Conservation (phyloP, 2,888 invertebrate genomes). For the Dendrolimus houi region DNA sequence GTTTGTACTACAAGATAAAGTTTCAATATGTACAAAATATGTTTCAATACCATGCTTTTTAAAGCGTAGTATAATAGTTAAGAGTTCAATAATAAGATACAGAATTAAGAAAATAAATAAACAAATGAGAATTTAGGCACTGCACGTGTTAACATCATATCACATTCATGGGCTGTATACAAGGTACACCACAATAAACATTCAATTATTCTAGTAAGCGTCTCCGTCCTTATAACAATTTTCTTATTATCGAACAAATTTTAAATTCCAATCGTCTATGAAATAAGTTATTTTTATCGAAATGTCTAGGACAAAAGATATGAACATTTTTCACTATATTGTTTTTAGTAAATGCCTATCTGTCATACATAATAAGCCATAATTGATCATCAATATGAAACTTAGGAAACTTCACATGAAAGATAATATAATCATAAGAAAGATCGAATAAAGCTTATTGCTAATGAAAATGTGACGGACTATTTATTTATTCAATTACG, state of each 20-base stretch:
- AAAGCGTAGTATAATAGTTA: constrained; percentile 40
- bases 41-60: constrained; percentile 28
- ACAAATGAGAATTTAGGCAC: constrained; percentile 71
- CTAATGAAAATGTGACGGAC: too few relatives aligned
- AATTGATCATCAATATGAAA: too few relatives aligned
- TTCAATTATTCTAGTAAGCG: constrained; percentile 69
- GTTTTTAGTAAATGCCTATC: too few relatives aligned
- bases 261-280: neutral
- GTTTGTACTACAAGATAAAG: constrained; percentile 72
- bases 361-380: too few relatives aligned
- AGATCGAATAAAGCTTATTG: too few relatives aligned
- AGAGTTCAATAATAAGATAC: constrained; percentile 32
- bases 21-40: constrained; percentile 63
- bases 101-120: constrained; percentile 39
- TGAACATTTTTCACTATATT: too few relatives aligned
- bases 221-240: constrained; percentile 66
- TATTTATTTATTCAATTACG: too few relatives aligned
- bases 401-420: too few relatives aligned
- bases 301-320: too few relatives aligned
- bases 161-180: constrained; percentile 64
- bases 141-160: constrained; percentile 64
- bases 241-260: constrained; percentile 46
- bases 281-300: too few relatives aligned
- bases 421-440: too few relatives aligned
- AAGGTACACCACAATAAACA: constrained; percentile 47